Percentiles rank a stretch among this genome's conserved stretches.
Evolutionary conservation across 2,888 invertebrate genomes (phyloP).

Genomic region (Amphipoea lucens): DNA sequence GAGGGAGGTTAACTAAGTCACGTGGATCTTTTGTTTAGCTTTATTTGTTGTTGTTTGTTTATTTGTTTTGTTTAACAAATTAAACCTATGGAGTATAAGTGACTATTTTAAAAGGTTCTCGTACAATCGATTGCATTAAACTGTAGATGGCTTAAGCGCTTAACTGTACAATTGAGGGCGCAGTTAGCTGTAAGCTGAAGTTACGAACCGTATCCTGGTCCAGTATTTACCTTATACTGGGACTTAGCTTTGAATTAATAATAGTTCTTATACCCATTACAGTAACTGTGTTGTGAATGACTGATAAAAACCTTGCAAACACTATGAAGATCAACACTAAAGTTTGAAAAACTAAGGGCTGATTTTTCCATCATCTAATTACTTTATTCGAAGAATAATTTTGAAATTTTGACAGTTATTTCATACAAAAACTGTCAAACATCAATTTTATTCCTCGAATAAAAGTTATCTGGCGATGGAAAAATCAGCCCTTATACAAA

Average conservation of each 20-base stretch:
- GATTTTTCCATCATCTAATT: too few species aligned
- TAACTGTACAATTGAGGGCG: conserved; percentile 17
- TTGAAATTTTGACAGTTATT: too few species aligned
- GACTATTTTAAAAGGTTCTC: neutral
- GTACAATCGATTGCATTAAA: conserved; percentile 1
- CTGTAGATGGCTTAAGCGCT: conserved; percentile 20
- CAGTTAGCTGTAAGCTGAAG: conserved; percentile 33
- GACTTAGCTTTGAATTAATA: neutral
- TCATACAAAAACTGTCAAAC: too few species aligned
- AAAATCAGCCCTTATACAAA: neutral
- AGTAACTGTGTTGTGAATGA: neutral
- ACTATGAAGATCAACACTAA: neutral
- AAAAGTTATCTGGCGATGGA: too few species aligned
- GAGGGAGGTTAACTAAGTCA: too few species aligned
- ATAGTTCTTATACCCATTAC: neutral
- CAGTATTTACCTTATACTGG: neutral
- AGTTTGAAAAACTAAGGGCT: neutral
- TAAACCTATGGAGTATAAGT: neutral
- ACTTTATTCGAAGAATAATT: too few species aligned
- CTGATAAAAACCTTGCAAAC: neutral
- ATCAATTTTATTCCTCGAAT: too few species aligned
- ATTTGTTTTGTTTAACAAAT: too few species aligned
- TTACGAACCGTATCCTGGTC: neutral
- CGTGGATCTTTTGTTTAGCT: too few species aligned
- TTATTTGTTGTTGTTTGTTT: too few species aligned